Conservation (phyloP, 2,888 invertebrate genomes). For the Parnassius smintheus region DNA sequence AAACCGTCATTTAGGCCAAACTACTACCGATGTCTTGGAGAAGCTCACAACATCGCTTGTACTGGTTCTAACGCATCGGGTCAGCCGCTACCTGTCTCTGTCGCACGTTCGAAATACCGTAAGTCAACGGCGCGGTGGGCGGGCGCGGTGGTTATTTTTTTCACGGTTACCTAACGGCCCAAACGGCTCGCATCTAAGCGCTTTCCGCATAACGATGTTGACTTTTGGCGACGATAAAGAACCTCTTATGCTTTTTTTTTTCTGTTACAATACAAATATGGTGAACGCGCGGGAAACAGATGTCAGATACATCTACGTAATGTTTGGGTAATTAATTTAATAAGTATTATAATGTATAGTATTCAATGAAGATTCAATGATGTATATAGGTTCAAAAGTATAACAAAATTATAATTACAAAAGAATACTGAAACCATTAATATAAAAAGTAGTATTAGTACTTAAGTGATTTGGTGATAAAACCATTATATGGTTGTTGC, state of each 20-base stretch:
- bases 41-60: slow-evolving; percentile 50
- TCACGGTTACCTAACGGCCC: slow-evolving; percentile 75
- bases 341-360: too few relatives aligned
- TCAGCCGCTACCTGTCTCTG: slow-evolving; percentile 42
- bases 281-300: slow-evolving; percentile 23
- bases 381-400: too few relatives aligned
- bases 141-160: slow-evolving; percentile 66
- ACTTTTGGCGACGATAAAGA: slow-evolving; percentile 52
- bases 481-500: too few relatives aligned
- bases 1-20: slow-evolving; percentile 65
- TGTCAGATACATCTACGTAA: not conserved
- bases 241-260: slow-evolving; percentile 28
- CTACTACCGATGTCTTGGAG: slow-evolving; percentile 38
- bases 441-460: too few relatives aligned
- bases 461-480: too few relatives aligned
- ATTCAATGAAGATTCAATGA: too few relatives aligned
- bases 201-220: slow-evolving; percentile 57
- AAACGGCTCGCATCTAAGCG: slow-evolving; percentile 56
- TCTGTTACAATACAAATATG: slow-evolving; percentile 24
- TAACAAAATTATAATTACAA: too few relatives aligned
- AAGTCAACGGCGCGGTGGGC: slow-evolving; percentile 65
- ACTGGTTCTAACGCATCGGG: slow-evolving; percentile 44
- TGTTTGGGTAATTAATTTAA: too few relatives aligned
- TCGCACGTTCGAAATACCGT: slow-evolving; percentile 77
- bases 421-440: too few relatives aligned